phyloP scores from a whole-genome alignment of 2,888 invertebrate genomes.

The Synergus gifuensis region DNA sequence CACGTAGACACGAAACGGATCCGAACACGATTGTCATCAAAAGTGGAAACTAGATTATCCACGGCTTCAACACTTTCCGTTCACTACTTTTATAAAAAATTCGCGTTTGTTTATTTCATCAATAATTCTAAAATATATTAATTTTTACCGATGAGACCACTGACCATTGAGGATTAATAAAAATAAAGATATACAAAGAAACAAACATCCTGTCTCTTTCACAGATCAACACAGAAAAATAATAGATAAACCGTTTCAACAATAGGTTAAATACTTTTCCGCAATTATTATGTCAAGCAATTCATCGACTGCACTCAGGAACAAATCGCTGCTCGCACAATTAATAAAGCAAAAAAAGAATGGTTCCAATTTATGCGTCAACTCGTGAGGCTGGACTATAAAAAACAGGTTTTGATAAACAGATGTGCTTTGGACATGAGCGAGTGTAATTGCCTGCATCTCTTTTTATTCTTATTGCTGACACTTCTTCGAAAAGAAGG shows the following conservation, averaged over 20 bases:
- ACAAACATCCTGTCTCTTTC: not conserved
- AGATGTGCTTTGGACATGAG: not conserved
- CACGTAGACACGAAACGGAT: conserved; percentile 11
- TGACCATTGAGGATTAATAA: too few species aligned
- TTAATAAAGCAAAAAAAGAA: not conserved
- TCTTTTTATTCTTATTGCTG: not conserved
- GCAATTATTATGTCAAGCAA: not conserved
- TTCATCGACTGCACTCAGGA: not conserved
- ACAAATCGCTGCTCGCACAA: not conserved
- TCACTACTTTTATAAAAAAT: not conserved
- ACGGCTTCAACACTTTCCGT: conserved; percentile 9
- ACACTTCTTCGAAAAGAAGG: not conserved
- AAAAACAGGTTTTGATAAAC: not conserved
- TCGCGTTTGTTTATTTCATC: not conserved
- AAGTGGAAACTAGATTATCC: conserved; percentile 32
- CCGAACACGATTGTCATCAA: conserved; percentile 28
- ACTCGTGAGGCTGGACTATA: not conserved
- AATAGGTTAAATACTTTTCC: not conserved
- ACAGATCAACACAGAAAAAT: not conserved
- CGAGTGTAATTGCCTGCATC: not conserved
- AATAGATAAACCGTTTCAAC: not conserved
- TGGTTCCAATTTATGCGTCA: not conserved
- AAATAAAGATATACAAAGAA: not conserved
- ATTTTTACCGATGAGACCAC: not conserved
- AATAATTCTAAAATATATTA: not conserved